phyloP scores from a whole-genome alignment of 2,888 invertebrate species.

The Zonitis immaculata region DNA sequence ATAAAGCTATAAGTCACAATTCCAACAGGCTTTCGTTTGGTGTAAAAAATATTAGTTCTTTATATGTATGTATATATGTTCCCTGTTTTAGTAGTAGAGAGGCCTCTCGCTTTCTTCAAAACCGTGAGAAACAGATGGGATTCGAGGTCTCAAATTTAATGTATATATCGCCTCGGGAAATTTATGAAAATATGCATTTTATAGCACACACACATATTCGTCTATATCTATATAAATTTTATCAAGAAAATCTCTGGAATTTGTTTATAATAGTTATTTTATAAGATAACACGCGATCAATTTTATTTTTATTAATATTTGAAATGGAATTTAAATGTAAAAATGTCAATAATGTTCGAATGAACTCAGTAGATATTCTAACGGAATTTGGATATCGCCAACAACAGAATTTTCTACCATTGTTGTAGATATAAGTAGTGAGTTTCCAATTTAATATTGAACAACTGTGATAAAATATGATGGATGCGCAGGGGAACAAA shows the following conservation, averaged over 20 bases:
- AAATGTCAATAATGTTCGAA: not conserved
- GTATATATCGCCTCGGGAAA: constrained; percentile 20
- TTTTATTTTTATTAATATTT: not conserved
- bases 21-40: constrained; percentile 13
- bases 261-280: too few species aligned
- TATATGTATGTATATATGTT: not conserved
- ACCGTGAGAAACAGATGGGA: constrained; percentile 20
- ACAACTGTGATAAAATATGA: not conserved
- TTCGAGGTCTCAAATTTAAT: constrained; percentile 19
- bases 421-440: not conserved
- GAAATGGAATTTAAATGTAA: not conserved
- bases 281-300: too few species aligned
- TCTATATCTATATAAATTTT: constrained; percentile 9
- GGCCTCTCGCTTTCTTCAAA: constrained; percentile 20
- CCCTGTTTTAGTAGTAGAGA: not conserved
- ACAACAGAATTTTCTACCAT: not conserved
- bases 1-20: constrained; percentile 38
- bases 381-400: not conserved
- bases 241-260: too few species aligned
- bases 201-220: not conserved
- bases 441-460: not conserved
- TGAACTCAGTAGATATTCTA: not conserved
- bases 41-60: too few species aligned
- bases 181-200: constrained; percentile 21
- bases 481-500: not conserved